phyloP scores from a whole-genome alignment of 2,888 invertebrate species.

The Acanthoscelides obtectus region DNA sequence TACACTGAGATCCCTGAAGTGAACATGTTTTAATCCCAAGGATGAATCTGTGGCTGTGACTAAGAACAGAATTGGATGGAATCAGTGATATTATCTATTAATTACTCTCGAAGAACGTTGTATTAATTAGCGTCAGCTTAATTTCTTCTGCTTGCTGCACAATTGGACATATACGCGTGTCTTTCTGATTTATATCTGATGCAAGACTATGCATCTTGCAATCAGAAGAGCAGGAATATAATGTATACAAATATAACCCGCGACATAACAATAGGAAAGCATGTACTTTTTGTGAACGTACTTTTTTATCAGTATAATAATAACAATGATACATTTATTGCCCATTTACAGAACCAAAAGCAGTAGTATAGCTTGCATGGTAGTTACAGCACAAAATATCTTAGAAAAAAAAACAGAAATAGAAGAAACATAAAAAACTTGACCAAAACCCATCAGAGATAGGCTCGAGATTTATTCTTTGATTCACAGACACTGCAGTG shows the following conservation, averaged over 20 bases:
- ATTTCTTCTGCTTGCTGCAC: slow-evolving; percentile 1
- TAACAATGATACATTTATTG: no score
- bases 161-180: neutral
- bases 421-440: no score
- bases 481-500: no score
- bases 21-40: neutral
- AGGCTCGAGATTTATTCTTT: no score
- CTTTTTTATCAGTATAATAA: no score
- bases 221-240: neutral
- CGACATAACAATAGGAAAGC: no score
- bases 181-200: neutral
- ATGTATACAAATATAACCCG: neutral
- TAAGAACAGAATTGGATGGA: slow-evolving; percentile 10
- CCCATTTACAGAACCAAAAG: no score
- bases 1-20: neutral
- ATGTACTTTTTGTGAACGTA: no score
- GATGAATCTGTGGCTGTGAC: neutral
- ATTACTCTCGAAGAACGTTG: slow-evolving; percentile 11
- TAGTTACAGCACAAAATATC: no score
- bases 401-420: no score
- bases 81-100: slow-evolving; percentile 12
- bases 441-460: no score
- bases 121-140: slow-evolving; percentile 9
- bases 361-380: no score
- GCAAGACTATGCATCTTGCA: neutral